Base-by-base conservation (phyloP, 2,797 vertebrate genomes). In the Fundulus diaphanus region DNA sequence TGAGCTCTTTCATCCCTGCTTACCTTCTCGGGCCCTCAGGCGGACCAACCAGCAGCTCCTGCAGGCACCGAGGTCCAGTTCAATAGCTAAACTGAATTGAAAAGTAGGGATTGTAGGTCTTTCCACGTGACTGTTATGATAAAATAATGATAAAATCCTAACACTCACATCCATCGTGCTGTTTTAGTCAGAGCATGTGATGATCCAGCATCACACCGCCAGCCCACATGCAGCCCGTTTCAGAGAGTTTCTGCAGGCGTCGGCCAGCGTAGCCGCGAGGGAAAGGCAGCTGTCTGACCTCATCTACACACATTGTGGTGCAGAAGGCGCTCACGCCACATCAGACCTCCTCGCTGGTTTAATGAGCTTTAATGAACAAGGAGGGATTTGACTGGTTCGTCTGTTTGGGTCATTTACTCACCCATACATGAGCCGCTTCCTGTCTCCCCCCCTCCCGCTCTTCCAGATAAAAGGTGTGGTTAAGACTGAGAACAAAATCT, bases 241-340 rank as follows among this genome's bases (percentile, higher is more conserved):
- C n/a, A n/a, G n/a, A n/a, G n/a, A n/a, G n/a, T n/a, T 24, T 73
- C 71, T 82, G 65, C 80, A 74, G 71, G 73, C 82, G 40, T 79
- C 2, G 16, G 70, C 70, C 65, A 78, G 72, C 70, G 75, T 78
- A 82, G 85, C 85, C 54, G 13, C 2, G 0, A 85, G 81, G 83
- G 78, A 78, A 80, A 70, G 59, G 83, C 81, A 83, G 79, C 79
- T 89, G 85, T 89, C 83, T 80, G 48, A 87, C 81, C 52, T 35
- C 70, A 85, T 85, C 4, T 3, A 74, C 70, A 78, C 73, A 82
- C 68, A 77, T 70, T 65, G 59, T 73, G 61, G 68, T 75, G 63
- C 80, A 48, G 46, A 72, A 76, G 15, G 61, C 56, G 68, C 61
- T 29, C 42, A 27, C n/a, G 24, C 42, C 40, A 18, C 35, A 72